A percentile compares a stretch with the other conserved stretches of the same genome.
These are phyloP conservation scores for Baccha elongata DNA, from an alignment of 2,888 invertebrate species.

Conservation along the genomic window DNA sequence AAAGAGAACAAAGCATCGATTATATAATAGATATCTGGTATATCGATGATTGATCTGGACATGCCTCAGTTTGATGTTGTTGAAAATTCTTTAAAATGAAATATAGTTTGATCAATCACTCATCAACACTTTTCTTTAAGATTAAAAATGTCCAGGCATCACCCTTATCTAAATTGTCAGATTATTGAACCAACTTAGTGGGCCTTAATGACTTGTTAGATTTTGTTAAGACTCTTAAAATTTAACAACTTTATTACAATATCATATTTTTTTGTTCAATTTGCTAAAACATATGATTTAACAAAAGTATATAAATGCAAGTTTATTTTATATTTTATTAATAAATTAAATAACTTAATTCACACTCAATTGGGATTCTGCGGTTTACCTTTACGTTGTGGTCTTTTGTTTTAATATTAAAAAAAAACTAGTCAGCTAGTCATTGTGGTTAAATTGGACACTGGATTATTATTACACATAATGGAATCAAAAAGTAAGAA, in stretches of 20 bases:
- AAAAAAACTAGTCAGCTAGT: not conserved
- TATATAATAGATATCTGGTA: too few relatives aligned
- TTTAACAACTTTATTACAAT: slow-evolving; percentile 5
- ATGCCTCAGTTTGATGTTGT: too few relatives aligned
- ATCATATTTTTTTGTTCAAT: slow-evolving; percentile 4
- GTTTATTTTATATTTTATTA: slow-evolving; percentile 22
- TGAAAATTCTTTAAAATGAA: too few relatives aligned
- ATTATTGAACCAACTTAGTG: too few relatives aligned
- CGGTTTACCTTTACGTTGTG: slow-evolving; percentile 38
- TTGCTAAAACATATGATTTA: not conserved
- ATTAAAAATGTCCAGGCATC: too few relatives aligned
- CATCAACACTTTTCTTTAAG: too few relatives aligned
- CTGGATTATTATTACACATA: slow-evolving; percentile 16
- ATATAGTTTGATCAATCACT: too few relatives aligned
- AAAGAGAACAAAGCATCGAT: too few relatives aligned
- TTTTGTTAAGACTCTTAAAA: too few relatives aligned
- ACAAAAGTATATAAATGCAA: slow-evolving; percentile 17
- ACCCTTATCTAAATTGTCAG: too few relatives aligned
- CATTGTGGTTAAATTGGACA: slow-evolving; percentile 25
- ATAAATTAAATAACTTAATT: slow-evolving; percentile 24
- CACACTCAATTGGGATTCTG: slow-evolving; percentile 18
- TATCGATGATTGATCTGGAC: too few relatives aligned
- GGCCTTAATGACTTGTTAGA: too few relatives aligned
- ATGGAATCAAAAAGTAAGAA: not conserved
- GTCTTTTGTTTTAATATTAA: slow-evolving; percentile 28